Conservation (phyloP, 2,888 invertebrate species). For the Galeruca laticollis region DNA sequence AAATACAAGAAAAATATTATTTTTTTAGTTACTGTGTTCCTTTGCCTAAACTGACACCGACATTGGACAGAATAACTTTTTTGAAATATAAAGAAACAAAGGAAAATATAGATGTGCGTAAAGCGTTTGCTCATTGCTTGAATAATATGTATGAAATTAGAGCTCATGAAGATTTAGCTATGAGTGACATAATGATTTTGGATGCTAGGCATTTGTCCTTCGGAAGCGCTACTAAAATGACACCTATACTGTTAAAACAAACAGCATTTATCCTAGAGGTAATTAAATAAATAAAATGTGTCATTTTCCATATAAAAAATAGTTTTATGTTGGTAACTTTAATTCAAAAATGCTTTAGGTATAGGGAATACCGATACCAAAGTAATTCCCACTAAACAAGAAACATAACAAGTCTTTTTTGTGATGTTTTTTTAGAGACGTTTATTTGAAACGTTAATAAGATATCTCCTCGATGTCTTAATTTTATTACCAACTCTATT, state of each 20-base stretch:
- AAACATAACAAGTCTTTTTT: too few relatives aligned
- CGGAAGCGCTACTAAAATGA: constrained; percentile 34
- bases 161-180: constrained; percentile 35
- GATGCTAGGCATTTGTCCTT: constrained; percentile 30
- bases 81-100: constrained; percentile 6
- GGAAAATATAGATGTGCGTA: not conserved
- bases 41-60: constrained; percentile 38
- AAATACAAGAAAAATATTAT: too few relatives aligned
- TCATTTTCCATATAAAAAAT: too few relatives aligned
- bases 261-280: constrained; percentile 42
- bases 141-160: constrained; percentile 40
- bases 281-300: too few relatives aligned
- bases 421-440: too few relatives aligned
- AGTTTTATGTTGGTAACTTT: too few relatives aligned
- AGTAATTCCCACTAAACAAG: too few relatives aligned
- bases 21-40: constrained; percentile 32
- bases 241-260: constrained; percentile 40
- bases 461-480: too few relatives aligned
- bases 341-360: too few relatives aligned
- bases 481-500: too few relatives aligned
- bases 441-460: too few relatives aligned
- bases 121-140: constrained; percentile 18
- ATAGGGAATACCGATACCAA: too few relatives aligned
- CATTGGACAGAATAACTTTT: constrained; percentile 31
- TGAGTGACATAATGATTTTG: constrained; percentile 38